A percentile compares a stretch with the other conserved stretches of the same genome.
Evolutionary conservation across 2,888 invertebrate genomes (phyloP).

Genomic region (Elmis aenea): DNA sequence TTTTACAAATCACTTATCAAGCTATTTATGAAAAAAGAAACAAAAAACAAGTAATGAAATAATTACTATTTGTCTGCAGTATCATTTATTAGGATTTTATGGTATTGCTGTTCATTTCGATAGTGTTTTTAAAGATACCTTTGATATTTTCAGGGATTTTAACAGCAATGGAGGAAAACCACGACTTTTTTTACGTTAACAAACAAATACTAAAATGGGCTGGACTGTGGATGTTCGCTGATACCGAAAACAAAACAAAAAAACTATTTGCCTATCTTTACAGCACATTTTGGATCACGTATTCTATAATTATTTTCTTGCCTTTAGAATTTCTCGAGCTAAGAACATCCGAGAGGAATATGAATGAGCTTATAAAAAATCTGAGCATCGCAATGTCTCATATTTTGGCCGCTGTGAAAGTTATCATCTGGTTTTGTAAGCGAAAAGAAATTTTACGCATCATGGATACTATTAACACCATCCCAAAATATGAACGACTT

Average conservation of each 20-base stretch:
- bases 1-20: too few relatives aligned
- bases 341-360: conserved; percentile 14
- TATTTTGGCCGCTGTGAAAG: conserved; percentile 23
- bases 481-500: conserved; percentile 19
- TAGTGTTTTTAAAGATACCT: too few relatives aligned
- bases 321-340: conserved; percentile 23
- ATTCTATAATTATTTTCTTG: conserved; percentile 23
- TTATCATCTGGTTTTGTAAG: conserved; percentile 23
- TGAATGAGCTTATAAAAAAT: conserved; percentile 27
- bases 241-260: conserved; percentile 3
- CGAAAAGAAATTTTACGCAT: conserved; percentile 24
- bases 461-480: conserved; percentile 14
- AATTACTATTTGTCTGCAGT: too few relatives aligned
- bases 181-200: conserved; percentile 23
- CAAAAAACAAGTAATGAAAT: too few relatives aligned
- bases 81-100: too few relatives aligned
- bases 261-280: conserved; percentile 11
- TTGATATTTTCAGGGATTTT: too few relatives aligned
- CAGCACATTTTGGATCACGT: conserved; percentile 18
- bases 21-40: too few relatives aligned
- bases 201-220: conserved; percentile 23
- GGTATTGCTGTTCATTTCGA: too few relatives aligned
- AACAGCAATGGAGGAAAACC: too few relatives aligned
- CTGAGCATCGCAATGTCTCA: conserved; percentile 27
- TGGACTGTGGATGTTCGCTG: conserved; percentile 24